These are phyloP conservation scores for Pteromalus puparum DNA, from an alignment of 1,140 invertebrate genomes.

Conservation along the genomic window DNA sequence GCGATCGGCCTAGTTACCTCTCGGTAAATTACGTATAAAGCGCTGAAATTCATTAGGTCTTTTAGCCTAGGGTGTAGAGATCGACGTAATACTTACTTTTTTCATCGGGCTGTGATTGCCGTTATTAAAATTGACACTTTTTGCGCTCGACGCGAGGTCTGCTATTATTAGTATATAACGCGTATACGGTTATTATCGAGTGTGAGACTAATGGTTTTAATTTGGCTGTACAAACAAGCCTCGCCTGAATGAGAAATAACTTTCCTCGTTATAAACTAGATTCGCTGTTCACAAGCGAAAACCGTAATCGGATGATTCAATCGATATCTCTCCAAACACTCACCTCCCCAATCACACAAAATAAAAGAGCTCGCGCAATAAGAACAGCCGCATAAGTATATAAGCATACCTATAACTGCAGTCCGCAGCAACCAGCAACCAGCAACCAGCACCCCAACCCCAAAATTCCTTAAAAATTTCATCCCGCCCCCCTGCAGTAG, in stretches of 20 bases:
- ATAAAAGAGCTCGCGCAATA: too few species aligned
- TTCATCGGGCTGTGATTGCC: neutral
- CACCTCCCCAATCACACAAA: too few species aligned
- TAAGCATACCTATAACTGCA: neutral
- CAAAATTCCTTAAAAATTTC: constrained; percentile 55
- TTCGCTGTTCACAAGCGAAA: too few species aligned
- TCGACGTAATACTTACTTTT: neutral
- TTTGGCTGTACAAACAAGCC: neutral
- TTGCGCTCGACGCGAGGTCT: neutral
- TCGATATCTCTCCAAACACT: too few species aligned
- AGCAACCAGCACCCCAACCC: neutral
- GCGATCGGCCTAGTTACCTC: neutral
- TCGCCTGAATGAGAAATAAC: neutral
- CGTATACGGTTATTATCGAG: neutral
- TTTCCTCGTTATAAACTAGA: too few species aligned
- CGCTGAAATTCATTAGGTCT: neutral
- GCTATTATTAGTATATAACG: neutral
- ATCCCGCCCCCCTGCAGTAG: constrained; percentile 30
- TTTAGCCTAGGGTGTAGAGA: neutral
- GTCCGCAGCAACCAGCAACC: too few species aligned
- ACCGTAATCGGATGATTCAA: too few species aligned
- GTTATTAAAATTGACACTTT: constrained; percentile 1
- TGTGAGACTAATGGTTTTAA: neutral
- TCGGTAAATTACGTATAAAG: neutral
- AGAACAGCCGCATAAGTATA: neutral